Evolutionary conservation across 2,113 vertebrate species (phyloP).

Genomic region (Neolamprologus devosi): DNA sequence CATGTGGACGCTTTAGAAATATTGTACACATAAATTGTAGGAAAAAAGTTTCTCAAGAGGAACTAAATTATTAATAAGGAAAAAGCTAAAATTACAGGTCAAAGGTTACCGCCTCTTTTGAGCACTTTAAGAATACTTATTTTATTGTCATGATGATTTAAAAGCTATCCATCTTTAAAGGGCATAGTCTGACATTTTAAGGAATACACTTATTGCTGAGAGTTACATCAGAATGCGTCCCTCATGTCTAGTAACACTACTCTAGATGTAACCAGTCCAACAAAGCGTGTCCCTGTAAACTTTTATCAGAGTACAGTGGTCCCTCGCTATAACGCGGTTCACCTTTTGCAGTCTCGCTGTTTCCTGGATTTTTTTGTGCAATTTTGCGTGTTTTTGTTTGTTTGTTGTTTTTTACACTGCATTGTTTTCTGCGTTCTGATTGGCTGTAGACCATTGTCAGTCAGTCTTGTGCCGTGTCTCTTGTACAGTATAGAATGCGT

Average conservation of each 20-base stretch:
- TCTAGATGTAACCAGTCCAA: no score
- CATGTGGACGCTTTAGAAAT: neutral
- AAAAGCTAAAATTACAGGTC: neutral
- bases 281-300: neutral
- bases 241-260: neutral
- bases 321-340: accelerated
- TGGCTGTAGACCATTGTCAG: neutral
- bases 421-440: neutral
- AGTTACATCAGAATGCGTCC: neutral
- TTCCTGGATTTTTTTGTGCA: neutral
- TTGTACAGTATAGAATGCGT: neutral
- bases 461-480: neutral
- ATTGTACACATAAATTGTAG: neutral
- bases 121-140: neutral
- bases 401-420: neutral
- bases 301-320: accelerated
- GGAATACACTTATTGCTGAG: neutral
- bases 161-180: neutral
- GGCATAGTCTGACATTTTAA: neutral
- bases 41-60: neutral
- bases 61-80: neutral
- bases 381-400: accelerated
- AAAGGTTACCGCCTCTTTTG: neutral
- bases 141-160: neutral
- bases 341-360: neutral